Evolutionary conservation across 2,113 vertebrate genomes (phyloP).

Genomic region (Heterocephalus glaber): DNA sequence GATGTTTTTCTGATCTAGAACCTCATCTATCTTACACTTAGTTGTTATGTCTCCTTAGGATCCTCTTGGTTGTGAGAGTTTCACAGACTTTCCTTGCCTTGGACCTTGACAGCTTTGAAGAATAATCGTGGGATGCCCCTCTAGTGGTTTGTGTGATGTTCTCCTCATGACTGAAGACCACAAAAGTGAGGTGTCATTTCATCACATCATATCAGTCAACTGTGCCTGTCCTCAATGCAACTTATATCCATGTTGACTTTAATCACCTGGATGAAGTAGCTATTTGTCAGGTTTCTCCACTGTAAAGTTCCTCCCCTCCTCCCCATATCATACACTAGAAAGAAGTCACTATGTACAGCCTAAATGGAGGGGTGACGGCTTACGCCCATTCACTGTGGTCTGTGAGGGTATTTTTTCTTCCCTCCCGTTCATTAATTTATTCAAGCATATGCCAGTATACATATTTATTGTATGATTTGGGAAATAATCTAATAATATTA

Average conservation of each 20-base stretch:
- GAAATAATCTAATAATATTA: not conserved
- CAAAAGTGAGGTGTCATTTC: not conserved
- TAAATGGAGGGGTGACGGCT: not conserved
- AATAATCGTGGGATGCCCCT: not conserved
- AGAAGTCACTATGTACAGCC: not conserved
- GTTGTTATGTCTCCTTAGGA: not conserved
- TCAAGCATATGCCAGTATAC: not conserved
- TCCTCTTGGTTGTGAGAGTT: not conserved
- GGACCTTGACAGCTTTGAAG: not conserved
- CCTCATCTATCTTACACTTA: not conserved
- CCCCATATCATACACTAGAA: not conserved
- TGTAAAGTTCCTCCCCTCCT: not conserved
- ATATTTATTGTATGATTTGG: not conserved
- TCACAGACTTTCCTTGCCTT: constrained; percentile 4
- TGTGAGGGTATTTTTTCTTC: not conserved
- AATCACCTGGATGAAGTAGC: not conserved
- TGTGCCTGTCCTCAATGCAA: not conserved
- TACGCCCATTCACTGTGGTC: not conserved
- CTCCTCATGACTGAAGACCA: not conserved
- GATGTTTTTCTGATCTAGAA: not conserved
- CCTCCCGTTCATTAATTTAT: not conserved
- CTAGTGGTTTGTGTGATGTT: not conserved
- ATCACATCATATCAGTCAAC: not conserved
- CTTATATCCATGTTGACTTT: not conserved
- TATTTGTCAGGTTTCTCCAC: not conserved